Evolutionary conservation across 2,797 vertebrate genomes (phyloP).

Genomic region (Podarcis siculus): DNA sequence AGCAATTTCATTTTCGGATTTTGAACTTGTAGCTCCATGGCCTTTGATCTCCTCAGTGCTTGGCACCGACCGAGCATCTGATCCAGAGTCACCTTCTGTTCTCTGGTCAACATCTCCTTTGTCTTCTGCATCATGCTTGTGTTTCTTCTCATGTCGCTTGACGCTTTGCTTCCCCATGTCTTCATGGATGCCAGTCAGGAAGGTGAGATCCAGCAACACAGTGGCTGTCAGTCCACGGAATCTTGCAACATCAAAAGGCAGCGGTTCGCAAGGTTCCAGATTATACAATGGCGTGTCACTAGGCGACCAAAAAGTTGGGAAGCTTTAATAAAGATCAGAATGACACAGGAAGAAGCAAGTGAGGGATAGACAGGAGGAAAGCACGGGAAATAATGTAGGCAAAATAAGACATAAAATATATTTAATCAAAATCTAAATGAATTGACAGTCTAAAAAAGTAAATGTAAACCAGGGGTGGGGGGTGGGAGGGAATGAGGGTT

Average conservation of each 20-base stretch:
- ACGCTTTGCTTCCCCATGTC: constrained; percentile 85
- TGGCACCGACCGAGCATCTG: constrained; percentile 82
- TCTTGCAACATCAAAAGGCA: constrained; percentile 93
- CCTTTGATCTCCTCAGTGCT: constrained; percentile 88
- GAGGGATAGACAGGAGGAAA: constrained; percentile 91
- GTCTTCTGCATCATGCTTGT: constrained; percentile 83
- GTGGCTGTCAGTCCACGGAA: constrained; percentile 94
- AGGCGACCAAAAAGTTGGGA: constrained; percentile 99
- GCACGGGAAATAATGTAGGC: constrained; percentile 81
- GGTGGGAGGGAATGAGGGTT: constrained; percentile 60
- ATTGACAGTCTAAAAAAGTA: constrained; percentile 59
- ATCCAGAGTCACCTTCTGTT: constrained; percentile 73
- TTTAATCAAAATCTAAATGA: constrained; percentile 64
- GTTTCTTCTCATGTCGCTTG: constrained; percentile 91
- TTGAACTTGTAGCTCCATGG: constrained; percentile 79
- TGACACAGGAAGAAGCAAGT: constrained; percentile 93
- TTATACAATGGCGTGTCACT: constrained; percentile 99
- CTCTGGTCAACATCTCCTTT: constrained; percentile 81
- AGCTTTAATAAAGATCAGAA: constrained; percentile 96
- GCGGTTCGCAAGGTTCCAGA: constrained; percentile 96
- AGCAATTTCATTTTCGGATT: constrained; percentile 86
- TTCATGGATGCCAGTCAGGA: constrained; percentile 95
- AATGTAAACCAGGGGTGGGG: constrained; percentile 47
- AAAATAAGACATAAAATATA: constrained; percentile 73
- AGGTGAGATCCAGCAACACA: constrained; percentile 95